Base-by-base conservation (phyloP, 2,888 invertebrate species). In the Archips xylosteana region DNA sequence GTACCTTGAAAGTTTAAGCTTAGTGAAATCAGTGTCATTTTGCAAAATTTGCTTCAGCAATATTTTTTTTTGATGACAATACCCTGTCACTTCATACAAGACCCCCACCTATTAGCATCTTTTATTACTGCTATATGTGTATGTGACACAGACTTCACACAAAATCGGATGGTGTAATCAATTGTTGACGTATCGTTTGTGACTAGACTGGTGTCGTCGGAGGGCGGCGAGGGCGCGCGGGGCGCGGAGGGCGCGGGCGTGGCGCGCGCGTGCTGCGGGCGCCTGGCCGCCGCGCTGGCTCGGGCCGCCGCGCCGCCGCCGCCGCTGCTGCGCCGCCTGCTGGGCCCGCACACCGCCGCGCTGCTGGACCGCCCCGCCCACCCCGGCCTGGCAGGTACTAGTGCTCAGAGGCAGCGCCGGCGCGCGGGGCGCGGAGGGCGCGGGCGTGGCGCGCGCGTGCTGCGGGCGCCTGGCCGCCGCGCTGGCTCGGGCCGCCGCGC, bases 361-460 rank as follows among this genome's bases (percentile, higher is more conserved):
- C 39, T 78, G 42, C 78, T 74, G 61, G 42, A 62, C 32, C 73
- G 34, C 68, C 66, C 34, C 72, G 65, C 34, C 73, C 78, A 70
- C 72, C 71, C 59, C 13, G 76, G 76, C 34, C 76, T 82, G 54
- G 77, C 36, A 3, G 36, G 36, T 36, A 36, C 3, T 5, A 2
- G 4, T 2, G 4, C 36, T 3, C 36, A 2, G 4, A 5, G 75
- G 75, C 61, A 6, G 77, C 71, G 66, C n/a, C 59, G 81, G 70
- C 80, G 82, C 82, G 75, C 81, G 82, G 89, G 82, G 88, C 81
- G 83, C 83, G 76, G 83, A 83, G 72, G 75, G 84, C 91, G 77
- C 85, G 45, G 45, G 45, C 45, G 45, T 45, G 45, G 45, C 45
- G 12, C 45, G 92, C 15, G 88, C 88, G 77, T 86, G 88, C 79